Conservation (phyloP, 2,797 vertebrate genomes). For the Potorous gilbertii region DNA sequence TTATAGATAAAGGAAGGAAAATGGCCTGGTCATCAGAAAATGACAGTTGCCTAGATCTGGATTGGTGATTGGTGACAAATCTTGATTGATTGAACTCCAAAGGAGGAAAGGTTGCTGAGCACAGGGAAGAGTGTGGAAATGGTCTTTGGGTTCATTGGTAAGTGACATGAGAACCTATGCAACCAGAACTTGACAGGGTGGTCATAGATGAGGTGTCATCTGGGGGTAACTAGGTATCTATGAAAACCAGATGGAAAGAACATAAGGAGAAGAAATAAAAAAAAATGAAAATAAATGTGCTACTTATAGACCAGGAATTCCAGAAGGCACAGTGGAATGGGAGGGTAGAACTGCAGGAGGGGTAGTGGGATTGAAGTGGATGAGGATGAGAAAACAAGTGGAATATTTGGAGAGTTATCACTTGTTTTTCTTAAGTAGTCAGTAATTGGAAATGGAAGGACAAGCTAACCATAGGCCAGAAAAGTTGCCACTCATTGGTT, state of each 20-base stretch:
- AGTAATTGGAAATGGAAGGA: not conserved
- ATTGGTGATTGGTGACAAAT: not conserved
- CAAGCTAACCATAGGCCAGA: not conserved
- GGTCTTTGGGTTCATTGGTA: not conserved
- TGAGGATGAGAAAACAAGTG: not conserved
- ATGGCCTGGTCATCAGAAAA: not conserved
- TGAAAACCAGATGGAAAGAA: not conserved
- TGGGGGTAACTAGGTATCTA: not conserved
- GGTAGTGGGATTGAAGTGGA: not conserved
- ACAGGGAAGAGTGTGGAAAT: not conserved
- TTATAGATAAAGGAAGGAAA: not conserved
- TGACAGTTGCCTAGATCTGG: not conserved
- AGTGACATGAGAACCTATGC: not conserved
- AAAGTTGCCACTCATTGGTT: not conserved
- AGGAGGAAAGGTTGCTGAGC: not conserved
- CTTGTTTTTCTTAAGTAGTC: not conserved
- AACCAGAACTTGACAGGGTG: not conserved
- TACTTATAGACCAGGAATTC: not conserved
- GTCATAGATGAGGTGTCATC: not conserved
- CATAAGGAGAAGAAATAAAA: not conserved
- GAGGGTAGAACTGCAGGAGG: not conserved
- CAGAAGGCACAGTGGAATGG: not conserved
- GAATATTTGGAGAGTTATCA: not conserved
- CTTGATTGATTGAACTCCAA: not conserved
- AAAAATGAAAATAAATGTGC: not conserved